A percentile compares a stretch with the other conserved stretches of the same genome.
Evolutionary conservation across 2,888 invertebrate genomes (phyloP).

Genomic region (Neocrepidodera transversa): DNA sequence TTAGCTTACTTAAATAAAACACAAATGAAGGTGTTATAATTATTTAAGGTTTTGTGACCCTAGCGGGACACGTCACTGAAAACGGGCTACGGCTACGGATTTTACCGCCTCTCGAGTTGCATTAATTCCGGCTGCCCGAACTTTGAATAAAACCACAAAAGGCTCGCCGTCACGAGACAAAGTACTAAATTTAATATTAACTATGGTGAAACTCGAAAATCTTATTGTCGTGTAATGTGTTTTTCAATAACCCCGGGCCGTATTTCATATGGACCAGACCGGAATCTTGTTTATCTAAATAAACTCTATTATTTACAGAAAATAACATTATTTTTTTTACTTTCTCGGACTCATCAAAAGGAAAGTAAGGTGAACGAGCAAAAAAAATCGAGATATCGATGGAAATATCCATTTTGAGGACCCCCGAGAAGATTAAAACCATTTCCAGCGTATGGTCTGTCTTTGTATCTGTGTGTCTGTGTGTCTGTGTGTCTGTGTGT

Average conservation of each 20-base stretch:
- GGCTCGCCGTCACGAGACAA: conserved; percentile 19
- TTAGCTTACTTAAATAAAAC: no score
- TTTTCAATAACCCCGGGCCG: conserved; percentile 21
- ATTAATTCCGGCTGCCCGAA: conserved; percentile 21
- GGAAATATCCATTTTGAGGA: no score
- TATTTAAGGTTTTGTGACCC: no score
- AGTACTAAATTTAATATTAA: conserved; percentile 30
- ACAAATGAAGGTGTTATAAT: no score
- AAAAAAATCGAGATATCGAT: no score
- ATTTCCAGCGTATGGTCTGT: no score
- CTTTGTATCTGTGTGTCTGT: no score
- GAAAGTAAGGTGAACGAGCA: no score
- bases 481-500: no score
- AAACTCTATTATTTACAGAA: conserved; percentile 13
- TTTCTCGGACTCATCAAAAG: no score
- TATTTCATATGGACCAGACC: conserved; percentile 8
- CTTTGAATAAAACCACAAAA: conserved; percentile 24
- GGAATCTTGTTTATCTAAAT: conserved; percentile 10
- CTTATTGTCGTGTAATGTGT: conserved; percentile 25
- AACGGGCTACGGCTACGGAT: not conserved
- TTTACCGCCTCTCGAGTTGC: conserved; percentile 8
- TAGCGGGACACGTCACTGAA: not conserved
- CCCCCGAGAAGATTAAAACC: no score
- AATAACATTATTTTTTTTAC: no score
- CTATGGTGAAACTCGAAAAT: conserved; percentile 20